Base-by-base conservation (phyloP, 2,888 invertebrate genomes). In the Parochlus steinenii region DNA sequence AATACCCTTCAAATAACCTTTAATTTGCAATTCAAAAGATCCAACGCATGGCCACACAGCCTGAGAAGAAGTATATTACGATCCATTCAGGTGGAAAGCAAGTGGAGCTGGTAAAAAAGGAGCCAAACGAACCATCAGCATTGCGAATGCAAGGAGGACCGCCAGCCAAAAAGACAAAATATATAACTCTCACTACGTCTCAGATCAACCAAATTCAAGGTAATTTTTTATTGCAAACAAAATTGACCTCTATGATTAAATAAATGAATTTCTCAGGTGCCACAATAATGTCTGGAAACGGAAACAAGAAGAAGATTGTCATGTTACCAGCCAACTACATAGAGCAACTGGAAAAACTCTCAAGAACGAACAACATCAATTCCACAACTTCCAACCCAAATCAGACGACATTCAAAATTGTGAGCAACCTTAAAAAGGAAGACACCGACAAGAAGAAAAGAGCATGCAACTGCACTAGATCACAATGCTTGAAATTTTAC, bases 391-490 rank as follows among this genome's bases (percentile, higher is more conserved):
- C 27, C 8, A 23, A 27, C 5, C n/a, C n/a, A n/a, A n/a, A n/a
- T n/a, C 35, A 34, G 27, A 17, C 37, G 6, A 29, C 29, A n/a
- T 31, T 30, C 14, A 39, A 39, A 20, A 25, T 39, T 25, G 30
- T 25, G 3, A 25, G 30, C 7, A 33, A 39, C 15, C 19, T 24
- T 8, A 33, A 29, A 30, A 31, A 28, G 6, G 4, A 32, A 32
- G 7, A n/a, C 25, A 22, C 11, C 15, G 4, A 8, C 20, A 7
- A 24, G 24, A 5, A 15, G n/a, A 20, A 30, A 31, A 29, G 97
- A 97, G 57, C 93, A 95, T 98, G 98, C 61, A 98, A 98, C 58
- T 98, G 98, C 61, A 97, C 92, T 19, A 95, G 95, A 61, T 97
- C 95, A 3, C 93, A 93, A 55, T 98, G 98, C 53, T 69, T 98